Evolutionary conservation across 2,888 invertebrate species (phyloP), one percentile per base, ranked within the genome.

Genomic region (Opisthograptis luteolata): DNA sequence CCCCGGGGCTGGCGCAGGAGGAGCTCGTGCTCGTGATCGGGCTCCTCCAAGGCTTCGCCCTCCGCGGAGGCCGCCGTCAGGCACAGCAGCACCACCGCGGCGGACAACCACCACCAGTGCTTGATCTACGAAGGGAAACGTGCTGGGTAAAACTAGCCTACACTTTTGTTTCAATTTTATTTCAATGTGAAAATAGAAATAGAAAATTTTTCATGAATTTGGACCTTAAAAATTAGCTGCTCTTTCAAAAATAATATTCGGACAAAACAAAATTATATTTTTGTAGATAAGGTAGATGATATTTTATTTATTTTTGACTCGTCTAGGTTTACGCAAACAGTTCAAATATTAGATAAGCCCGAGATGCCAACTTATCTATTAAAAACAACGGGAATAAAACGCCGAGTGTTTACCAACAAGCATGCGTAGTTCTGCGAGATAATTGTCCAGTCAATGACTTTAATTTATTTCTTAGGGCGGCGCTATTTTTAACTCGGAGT

Each of bases 1-100:
- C 95, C 96, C 55, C 96, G 93, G 79, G 94, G 94, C 73, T 93
- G 95, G 73, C 96, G 94, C 68, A 96, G 94, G 62, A 96, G 93
- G 49, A 96, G 93, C 80, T 96, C 96, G 73, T 94, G 95, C 71
- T 95, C 96, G 73, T 94, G 95, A 71, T 95, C 95, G 70, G 94
- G 94, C 74, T 96, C 96, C 76, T 96, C 95, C 93, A 93, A 94
- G 51, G 95, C 93, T 86, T 96, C 96, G 4, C 94, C 94, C 66
- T 93, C 93, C 7, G 92, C 93, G 19, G 87, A 73, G 7, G 81
- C 84, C 53, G 86, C 77, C n/a, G 91, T 88, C 35, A 90, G 77
- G 15, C 88, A 87, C 60, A 92, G 66, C 64, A 92, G 76, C 60
- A 93, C 79, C 67, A 93, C 74, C 28, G 84, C 87, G 37, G 89